A percentile compares a stretch with the other conserved stretches of the same genome.
phyloP scores from a whole-genome alignment of 2,113 vertebrate species.

The Mormyrus lacerda region DNA sequence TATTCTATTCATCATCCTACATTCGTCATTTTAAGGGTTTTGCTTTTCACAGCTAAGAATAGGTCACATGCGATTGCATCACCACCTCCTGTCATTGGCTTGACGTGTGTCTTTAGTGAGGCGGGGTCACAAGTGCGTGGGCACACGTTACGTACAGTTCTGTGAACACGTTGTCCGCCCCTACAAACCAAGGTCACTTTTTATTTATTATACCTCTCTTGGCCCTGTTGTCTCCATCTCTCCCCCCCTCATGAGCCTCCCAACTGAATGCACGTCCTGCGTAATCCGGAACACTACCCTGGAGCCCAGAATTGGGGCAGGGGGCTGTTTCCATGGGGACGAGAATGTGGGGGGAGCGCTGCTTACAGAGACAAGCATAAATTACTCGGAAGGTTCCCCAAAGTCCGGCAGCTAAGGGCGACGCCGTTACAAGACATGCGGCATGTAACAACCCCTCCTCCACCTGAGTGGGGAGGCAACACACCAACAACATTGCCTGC shows the following conservation, averaged over 20 bases:
- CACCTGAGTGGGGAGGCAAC: neutral
- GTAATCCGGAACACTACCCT: neutral
- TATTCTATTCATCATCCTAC: neutral
- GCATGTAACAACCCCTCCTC: neutral
- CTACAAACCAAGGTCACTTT: neutral
- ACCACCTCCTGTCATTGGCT: neutral
- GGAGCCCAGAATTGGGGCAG: neutral
- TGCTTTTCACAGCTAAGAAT: neutral
- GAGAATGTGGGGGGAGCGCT: neutral
- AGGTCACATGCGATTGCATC: neutral
- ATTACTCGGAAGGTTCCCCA: neutral
- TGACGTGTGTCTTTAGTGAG: neutral
- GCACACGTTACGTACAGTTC: neutral
- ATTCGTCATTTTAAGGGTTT: neutral
- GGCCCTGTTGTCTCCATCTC: neutral
- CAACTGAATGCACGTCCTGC: neutral
- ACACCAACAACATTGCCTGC: neutral
- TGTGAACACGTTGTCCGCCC: neutral
- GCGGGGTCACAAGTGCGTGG: neutral
- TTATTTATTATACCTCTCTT: neutral
- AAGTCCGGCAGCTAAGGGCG: neutral
- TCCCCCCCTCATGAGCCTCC: neutral
- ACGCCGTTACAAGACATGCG: neutral
- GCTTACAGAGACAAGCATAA: neutral
- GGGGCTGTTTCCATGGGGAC: slow-evolving; percentile 18